phyloP scores from a whole-genome alignment of 2,888 invertebrate genomes.

The Deroplatys truncata region DNA sequence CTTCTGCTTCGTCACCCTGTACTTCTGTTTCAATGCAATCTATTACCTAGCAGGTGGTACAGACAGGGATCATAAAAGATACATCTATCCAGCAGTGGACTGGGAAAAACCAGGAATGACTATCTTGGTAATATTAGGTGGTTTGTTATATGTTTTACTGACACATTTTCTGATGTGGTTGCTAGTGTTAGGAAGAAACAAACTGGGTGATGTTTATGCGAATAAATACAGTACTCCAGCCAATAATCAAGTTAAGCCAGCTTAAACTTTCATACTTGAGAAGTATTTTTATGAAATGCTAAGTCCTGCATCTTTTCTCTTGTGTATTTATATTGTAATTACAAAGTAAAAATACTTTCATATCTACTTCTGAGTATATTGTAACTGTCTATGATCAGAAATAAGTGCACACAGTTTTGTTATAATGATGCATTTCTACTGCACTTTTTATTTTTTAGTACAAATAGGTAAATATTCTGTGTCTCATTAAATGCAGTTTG shows the following conservation, averaged over 20 bases:
- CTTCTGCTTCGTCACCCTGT: constrained; percentile 55
- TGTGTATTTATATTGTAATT: too few relatives aligned
- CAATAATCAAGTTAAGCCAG: not conserved
- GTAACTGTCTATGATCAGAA: too few relatives aligned
- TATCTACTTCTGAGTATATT: too few relatives aligned
- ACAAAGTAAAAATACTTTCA: too few relatives aligned
- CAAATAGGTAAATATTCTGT: too few relatives aligned
- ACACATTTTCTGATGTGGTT: constrained; percentile 57
- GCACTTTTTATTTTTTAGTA: too few relatives aligned
- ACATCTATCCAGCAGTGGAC: constrained; percentile 56
- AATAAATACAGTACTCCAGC: not conserved
- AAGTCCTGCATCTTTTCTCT: not conserved
- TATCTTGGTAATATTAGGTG: constrained; percentile 53
- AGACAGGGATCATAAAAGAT: constrained; percentile 52
- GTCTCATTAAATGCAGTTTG: too few relatives aligned
- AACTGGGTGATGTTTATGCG: not conserved
- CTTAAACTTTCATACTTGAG: not conserved
- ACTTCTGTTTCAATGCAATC: constrained; percentile 55
- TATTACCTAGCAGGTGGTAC: constrained; percentile 70
- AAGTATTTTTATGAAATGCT: not conserved
- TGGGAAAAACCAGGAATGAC: constrained; percentile 65
- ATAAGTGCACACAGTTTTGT: too few relatives aligned
- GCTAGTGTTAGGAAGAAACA: not conserved
- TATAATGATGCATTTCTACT: too few relatives aligned
- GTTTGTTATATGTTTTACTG: constrained; percentile 55